A percentile compares a stretch with the other conserved stretches of the same genome.
Evolutionary conservation across 2,113 vertebrate species (phyloP).

Genomic region (Mesoclemmys tuberculata): DNA sequence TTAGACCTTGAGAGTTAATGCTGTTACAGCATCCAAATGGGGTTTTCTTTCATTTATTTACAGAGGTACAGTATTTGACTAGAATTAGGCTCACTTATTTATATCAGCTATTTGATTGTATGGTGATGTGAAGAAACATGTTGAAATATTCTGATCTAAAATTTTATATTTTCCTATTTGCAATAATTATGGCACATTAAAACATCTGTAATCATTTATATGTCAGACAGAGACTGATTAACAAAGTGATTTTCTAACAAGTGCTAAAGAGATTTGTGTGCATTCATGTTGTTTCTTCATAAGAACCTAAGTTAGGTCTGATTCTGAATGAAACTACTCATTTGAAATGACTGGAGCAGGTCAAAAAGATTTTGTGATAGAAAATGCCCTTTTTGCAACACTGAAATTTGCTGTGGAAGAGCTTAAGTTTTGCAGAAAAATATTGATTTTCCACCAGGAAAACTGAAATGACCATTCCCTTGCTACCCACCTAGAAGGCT

Average conservation of each 20-base stretch:
- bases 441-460: not conserved
- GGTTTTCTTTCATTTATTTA: slow-evolving; percentile 60
- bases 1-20: not conserved
- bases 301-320: not conserved
- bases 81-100: slow-evolving; percentile 43
- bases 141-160: not conserved
- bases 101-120: slow-evolving; percentile 14
- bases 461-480: not conserved
- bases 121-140: not conserved
- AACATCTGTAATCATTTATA: not conserved
- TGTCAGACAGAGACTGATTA: not conserved
- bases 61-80: slow-evolving; percentile 14
- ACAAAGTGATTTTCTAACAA: not conserved
- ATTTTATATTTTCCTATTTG: not conserved
- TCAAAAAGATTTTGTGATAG: not conserved
- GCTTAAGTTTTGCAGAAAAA: too few relatives aligned
- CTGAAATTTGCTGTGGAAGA: too few relatives aligned
- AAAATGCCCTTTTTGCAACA: too few relatives aligned
- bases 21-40: slow-evolving; percentile 43
- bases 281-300: not conserved
- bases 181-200: not conserved
- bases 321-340: slow-evolving; percentile 4
- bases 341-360: not conserved
- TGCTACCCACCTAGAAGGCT: not conserved
- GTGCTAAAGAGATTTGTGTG: not conserved